A percentile compares a stretch with the other conserved stretches of the same genome.
These are phyloP conservation scores for Lymantria dispar DNA, from an alignment of 2,888 invertebrate species.

Conservation along the genomic window DNA sequence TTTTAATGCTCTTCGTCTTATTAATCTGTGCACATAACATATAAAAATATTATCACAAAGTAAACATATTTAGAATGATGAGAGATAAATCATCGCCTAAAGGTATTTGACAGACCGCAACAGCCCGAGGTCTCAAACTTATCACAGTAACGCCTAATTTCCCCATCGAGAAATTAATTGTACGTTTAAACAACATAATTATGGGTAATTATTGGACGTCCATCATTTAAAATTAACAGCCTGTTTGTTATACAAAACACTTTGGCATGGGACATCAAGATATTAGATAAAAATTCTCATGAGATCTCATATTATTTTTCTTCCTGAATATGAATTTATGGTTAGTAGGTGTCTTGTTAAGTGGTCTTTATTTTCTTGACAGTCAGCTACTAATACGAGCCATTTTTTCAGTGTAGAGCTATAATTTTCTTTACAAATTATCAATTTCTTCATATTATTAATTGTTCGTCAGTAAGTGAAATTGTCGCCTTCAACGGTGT, in stretches of 20 bases:
- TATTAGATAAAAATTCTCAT: not conserved
- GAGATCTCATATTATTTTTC: not conserved
- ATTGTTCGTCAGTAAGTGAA: too few relatives aligned
- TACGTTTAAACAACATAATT: slow-evolving; percentile 17
- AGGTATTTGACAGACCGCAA: slow-evolving; percentile 19
- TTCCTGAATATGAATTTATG: too few relatives aligned
- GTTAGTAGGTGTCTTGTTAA: too few relatives aligned
- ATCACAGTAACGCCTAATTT: slow-evolving; percentile 21
- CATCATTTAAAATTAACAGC: slow-evolving; percentile 6
- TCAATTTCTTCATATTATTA: too few relatives aligned
- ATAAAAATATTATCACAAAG: not conserved
- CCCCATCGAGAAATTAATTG: slow-evolving; percentile 17
- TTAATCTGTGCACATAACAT: not conserved
- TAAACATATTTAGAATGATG: not conserved
- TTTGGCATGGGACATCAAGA: slow-evolving; percentile 2
- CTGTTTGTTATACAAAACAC: slow-evolving; percentile 9
- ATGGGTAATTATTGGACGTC: slow-evolving; percentile 18
- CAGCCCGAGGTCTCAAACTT: slow-evolving; percentile 21
- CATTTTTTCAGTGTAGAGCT: too few relatives aligned
- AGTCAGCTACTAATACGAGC: too few relatives aligned
- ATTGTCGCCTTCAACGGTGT: too few relatives aligned
- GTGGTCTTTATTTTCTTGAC: too few relatives aligned
- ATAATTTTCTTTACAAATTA: too few relatives aligned
- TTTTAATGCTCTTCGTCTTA: too few relatives aligned
- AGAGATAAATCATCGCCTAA: slow-evolving; percentile 10